Conservation (phyloP, 2,888 invertebrate genomes). For the Clistopyga incitator region DNA sequence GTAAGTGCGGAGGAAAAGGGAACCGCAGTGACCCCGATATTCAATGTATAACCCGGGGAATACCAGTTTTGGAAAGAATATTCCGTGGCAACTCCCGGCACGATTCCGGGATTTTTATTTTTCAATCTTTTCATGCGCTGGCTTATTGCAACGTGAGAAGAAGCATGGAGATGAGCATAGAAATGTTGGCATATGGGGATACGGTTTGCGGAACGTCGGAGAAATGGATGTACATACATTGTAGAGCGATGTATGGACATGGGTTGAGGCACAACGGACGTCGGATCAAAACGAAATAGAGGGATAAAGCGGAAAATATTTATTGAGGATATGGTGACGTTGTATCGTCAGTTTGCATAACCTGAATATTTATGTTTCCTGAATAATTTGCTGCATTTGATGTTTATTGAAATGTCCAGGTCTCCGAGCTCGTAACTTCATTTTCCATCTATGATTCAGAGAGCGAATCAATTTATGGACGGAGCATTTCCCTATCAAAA, state of each 20-base stretch:
- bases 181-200: slow-evolving; percentile 20
- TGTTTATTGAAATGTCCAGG: not conserved
- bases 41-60: slow-evolving; percentile 47
- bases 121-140: slow-evolving; percentile 33
- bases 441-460: not conserved
- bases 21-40: slow-evolving; percentile 64
- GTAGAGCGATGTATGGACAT: not conserved
- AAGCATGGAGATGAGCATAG: slow-evolving; percentile 5
- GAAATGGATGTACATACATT: slow-evolving; percentile 6
- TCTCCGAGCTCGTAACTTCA: not conserved
- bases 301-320: not conserved
- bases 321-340: not conserved
- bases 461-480: not conserved
- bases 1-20: slow-evolving; percentile 40
- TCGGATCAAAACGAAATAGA: not conserved
- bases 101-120: slow-evolving; percentile 40
- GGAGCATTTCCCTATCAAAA: not conserved
- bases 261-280: not conserved
- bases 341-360: not conserved
- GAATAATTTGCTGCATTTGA: not conserved
- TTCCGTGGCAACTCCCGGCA: slow-evolving; percentile 9
- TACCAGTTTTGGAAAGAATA: slow-evolving; percentile 51
- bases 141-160: slow-evolving; percentile 13
- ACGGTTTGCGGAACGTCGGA: not conserved
- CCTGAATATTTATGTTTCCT: not conserved